These are phyloP conservation scores for Seriola rivoliana DNA, from an alignment of 2,113 vertebrate genomes.

Conservation along the genomic window DNA sequence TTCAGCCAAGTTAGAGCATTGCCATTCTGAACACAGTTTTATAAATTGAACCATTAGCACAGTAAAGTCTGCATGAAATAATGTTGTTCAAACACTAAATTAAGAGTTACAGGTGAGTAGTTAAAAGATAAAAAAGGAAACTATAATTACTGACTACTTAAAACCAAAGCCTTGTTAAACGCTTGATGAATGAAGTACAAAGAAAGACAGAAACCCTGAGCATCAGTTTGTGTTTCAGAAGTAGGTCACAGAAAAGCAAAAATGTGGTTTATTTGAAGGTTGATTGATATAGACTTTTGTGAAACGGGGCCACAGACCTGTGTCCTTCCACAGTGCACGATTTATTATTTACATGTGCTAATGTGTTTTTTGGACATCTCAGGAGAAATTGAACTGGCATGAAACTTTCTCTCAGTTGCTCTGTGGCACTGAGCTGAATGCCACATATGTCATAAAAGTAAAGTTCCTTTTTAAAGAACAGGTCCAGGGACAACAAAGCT, in stretches of 20 bases:
- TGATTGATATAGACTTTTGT: constrained; percentile 27
- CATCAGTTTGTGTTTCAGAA: not conserved
- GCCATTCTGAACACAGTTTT: not conserved
- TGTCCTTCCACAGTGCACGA: constrained; percentile 28
- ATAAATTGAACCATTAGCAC: not conserved
- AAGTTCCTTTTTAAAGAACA: constrained; percentile 6
- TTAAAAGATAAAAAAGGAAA: too few species aligned
- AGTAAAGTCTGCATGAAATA: not conserved
- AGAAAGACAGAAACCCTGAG: not conserved
- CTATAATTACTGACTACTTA: too few species aligned
- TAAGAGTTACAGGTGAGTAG: too few species aligned
- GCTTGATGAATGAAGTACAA: not conserved
- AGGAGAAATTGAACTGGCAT: constrained; percentile 36
- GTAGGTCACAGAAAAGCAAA: not conserved
- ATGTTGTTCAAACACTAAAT: not conserved
- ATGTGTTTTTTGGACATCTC: constrained; percentile 68
- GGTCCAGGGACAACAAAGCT: constrained; percentile 16
- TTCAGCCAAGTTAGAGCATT: not conserved
- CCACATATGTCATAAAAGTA: constrained; percentile 5
- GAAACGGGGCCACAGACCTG: constrained; percentile 9
- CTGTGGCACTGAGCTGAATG: constrained; percentile 29
- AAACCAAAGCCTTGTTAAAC: not conserved
- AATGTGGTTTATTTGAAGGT: not conserved
- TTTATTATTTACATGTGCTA: constrained; percentile 71
- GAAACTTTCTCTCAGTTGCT: constrained; percentile 30